Conservation (phyloP, 2,888 invertebrate genomes). For the Thelaira solivaga region DNA sequence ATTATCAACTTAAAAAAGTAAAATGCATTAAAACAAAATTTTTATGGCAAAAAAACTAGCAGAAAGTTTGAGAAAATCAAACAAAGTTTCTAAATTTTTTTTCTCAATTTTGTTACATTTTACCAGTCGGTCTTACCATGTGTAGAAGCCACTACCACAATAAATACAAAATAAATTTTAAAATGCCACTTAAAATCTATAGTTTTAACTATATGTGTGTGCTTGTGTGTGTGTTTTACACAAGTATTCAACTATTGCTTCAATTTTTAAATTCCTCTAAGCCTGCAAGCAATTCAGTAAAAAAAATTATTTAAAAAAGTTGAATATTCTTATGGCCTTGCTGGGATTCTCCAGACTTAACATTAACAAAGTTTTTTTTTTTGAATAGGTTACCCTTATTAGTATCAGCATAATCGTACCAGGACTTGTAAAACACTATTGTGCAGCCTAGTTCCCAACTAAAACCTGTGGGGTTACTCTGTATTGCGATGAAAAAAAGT, state of each 20-base stretch:
- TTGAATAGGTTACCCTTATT: too few species aligned
- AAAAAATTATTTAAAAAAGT: too few species aligned
- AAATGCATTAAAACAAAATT: not conserved
- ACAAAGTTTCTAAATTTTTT: too few species aligned
- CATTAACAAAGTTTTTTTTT: too few species aligned
- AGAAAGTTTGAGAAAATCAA: not conserved
- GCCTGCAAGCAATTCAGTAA: not conserved
- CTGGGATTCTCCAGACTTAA: too few species aligned
- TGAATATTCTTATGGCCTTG: too few species aligned
- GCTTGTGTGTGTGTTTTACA: not conserved
- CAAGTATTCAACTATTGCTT: not conserved
- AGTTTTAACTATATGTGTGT: constrained; percentile 4
- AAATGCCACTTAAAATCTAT: constrained; percentile 33
- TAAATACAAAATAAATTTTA: constrained; percentile 1
- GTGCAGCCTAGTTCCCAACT: too few species aligned
- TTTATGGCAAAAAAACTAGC: not conserved
- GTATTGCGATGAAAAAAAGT: too few species aligned
- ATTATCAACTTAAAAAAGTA: too few species aligned
- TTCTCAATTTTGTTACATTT: not conserved
- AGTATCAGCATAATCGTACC: too few species aligned
- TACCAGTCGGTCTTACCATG: not conserved
- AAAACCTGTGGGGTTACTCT: too few species aligned
- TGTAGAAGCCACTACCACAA: not conserved
- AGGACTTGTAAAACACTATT: too few species aligned
- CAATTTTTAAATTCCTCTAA: constrained; percentile 10